phyloP scores from a whole-genome alignment of 2,888 invertebrate species.

The Sminthurides aquaticus region DNA sequence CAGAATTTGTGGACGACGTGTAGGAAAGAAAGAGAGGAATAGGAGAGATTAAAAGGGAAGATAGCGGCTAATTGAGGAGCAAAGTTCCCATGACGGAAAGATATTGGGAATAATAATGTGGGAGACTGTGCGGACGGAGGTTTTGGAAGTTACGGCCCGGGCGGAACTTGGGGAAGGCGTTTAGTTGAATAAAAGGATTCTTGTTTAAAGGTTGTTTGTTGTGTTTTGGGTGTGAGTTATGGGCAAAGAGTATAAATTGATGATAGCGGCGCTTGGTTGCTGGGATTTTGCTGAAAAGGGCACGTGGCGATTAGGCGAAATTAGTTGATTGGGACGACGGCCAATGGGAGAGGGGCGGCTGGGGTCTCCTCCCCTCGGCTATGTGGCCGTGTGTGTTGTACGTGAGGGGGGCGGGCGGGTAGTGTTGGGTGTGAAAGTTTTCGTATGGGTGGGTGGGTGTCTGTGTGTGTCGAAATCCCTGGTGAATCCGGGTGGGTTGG shows the following conservation, averaged over 20 bases:
- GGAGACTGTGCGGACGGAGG: too few relatives aligned
- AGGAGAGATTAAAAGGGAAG: too few relatives aligned
- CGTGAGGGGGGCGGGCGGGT: background rate
- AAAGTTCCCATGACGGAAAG: background rate
- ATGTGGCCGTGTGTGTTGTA: background rate
- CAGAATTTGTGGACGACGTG: too few relatives aligned
- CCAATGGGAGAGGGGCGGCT: background rate
- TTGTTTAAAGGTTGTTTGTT: background rate
- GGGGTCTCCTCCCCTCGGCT: background rate
- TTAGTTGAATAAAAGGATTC: background rate
- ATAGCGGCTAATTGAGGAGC: background rate
- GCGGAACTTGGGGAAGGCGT: background rate
- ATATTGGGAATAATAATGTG: background rate
- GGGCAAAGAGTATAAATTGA: background rate
- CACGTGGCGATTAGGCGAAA: conserved; percentile 6
- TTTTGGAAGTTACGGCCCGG: background rate
- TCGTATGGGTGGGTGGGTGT: background rate
- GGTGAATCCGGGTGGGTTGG: background rate
- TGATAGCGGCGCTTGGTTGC: background rate
- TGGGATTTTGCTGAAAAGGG: background rate
- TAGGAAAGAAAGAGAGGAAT: too few relatives aligned
- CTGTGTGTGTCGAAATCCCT: background rate
- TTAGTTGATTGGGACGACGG: conserved; percentile 3
- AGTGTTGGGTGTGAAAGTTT: background rate
- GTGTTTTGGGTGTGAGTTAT: background rate